Evolutionary conservation across 2,797 vertebrate genomes (phyloP).

Genomic region (Coranthus polyacanthus): DNA sequence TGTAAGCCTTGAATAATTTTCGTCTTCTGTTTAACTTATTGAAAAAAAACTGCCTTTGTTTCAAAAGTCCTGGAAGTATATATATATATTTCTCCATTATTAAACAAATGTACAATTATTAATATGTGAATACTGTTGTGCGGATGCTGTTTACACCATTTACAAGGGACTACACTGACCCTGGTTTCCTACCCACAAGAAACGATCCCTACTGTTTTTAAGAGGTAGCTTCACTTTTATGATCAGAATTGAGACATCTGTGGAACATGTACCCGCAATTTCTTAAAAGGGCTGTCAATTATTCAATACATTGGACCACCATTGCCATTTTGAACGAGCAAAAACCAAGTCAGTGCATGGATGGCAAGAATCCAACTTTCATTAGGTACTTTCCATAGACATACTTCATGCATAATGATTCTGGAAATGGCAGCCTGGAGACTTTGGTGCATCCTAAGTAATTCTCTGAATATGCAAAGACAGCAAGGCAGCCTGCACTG

Average conservation of each 20-base stretch:
- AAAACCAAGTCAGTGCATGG: slow-evolving; percentile 26
- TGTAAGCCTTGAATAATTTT: no score
- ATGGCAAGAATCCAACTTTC: slow-evolving; percentile 40
- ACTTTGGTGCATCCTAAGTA: slow-evolving; percentile 31
- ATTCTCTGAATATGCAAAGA: slow-evolving; percentile 57
- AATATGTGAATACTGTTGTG: no score
- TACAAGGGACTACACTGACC: no score
- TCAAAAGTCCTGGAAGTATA: background rate
- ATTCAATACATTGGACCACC: slow-evolving; percentile 43
- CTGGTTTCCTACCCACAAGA: no score
- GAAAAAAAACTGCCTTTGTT: background rate
- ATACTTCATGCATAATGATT: slow-evolving; percentile 57
- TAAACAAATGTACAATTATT: background rate
- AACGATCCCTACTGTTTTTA: background rate
- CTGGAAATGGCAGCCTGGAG: slow-evolving; percentile 44
- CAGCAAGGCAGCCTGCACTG: background rate
- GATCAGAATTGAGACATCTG: slow-evolving; percentile 18
- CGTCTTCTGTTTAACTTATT: no score
- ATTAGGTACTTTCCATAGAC: slow-evolving; percentile 43
- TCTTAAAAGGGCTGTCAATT: slow-evolving; percentile 46
- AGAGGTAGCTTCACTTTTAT: slow-evolving; percentile 6
- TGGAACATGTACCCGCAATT: background rate
- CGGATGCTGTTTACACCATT: no score
- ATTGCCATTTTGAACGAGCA: slow-evolving; percentile 14
- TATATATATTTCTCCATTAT: background rate